Evolutionary conservation across 2,113 vertebrate species (phyloP).

Genomic region (Rattus rattus): DNA sequence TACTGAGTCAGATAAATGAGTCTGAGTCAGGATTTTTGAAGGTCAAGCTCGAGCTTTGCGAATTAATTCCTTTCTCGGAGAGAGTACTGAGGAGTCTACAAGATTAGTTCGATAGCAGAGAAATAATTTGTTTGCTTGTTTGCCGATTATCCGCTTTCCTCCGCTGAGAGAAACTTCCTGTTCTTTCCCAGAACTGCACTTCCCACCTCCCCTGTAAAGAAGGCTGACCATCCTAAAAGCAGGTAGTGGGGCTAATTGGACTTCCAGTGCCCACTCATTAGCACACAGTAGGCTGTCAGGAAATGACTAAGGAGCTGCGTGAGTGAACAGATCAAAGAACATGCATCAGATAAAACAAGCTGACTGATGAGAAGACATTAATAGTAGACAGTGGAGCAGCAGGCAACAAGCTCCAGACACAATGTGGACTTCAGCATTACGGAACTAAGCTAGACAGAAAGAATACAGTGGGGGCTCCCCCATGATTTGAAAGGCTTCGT

Average conservation of each 20-base stretch:
- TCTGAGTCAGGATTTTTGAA: not conserved
- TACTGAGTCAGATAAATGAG: not conserved
- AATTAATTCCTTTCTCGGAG: not conserved
- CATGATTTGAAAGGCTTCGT: not conserved
- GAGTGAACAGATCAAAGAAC: not conserved
- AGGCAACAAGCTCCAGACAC: not conserved
- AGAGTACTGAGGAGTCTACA: not conserved
- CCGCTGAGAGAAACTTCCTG: not conserved
- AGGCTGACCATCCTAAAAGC: not conserved
- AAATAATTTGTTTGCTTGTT: conserved; percentile 12
- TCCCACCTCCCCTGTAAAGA: not conserved
- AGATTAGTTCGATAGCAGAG: not conserved
- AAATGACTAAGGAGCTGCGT: not conserved
- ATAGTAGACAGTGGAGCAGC: not conserved
- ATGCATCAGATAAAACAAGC: not conserved
- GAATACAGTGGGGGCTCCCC: not conserved
- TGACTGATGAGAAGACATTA: not conserved
- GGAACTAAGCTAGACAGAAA: not conserved
- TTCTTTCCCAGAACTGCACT: not conserved
- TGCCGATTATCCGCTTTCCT: conserved; percentile 12
- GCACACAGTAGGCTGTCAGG: not conserved
- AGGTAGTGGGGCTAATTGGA: not conserved
- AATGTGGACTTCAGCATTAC: not conserved
- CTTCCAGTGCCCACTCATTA: not conserved
- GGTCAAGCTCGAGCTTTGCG: not conserved